These are phyloP conservation scores for Spodoptera frugiperda DNA, from an alignment of 1,140 invertebrate species.

Conservation along the genomic window DNA sequence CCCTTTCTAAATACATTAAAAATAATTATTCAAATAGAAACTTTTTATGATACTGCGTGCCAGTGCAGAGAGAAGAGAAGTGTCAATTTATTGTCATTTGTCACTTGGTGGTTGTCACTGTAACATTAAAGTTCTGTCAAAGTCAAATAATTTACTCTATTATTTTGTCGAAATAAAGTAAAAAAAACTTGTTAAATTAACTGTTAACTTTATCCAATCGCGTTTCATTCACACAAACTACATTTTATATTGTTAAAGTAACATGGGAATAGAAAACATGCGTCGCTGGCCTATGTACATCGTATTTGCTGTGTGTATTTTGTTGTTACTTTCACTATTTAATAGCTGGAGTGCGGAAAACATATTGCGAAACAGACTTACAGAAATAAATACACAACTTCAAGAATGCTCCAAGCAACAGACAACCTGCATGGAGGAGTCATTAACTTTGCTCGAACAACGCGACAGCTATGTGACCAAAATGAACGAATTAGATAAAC, in stretches of 20 bases:
- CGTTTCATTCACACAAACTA: neutral
- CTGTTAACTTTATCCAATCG: slow-evolving; percentile 11
- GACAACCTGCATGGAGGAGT: slow-evolving; percentile 77
- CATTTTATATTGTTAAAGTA: slow-evolving; percentile 53
- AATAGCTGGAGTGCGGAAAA: slow-evolving; percentile 80
- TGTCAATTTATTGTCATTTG: too few species aligned
- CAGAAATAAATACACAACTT: slow-evolving; percentile 73
- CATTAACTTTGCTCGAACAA: slow-evolving; percentile 72
- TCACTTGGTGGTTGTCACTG: neutral
- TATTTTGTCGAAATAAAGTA: slow-evolving; percentile 2
- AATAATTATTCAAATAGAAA: too few species aligned
- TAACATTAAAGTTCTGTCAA: neutral
- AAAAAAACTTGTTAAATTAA: slow-evolving; percentile 13
- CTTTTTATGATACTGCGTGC: too few species aligned
- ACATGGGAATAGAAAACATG: slow-evolving; percentile 84
- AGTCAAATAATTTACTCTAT: neutral
- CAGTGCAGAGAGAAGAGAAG: too few species aligned
- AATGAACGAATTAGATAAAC: slow-evolving; percentile 71
- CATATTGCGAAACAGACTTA: slow-evolving; percentile 75
- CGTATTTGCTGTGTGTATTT: slow-evolving; percentile 77
- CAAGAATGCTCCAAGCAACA: slow-evolving; percentile 79
- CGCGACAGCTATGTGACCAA: slow-evolving; percentile 71
- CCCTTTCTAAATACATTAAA: too few species aligned
- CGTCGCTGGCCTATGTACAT: slow-evolving; percentile 83
- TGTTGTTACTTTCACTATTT: slow-evolving; percentile 80